Base-by-base conservation (phyloP, 30 jellyfish, hydroid and myxozoan genomes). In the Aurelia aurita complex sp. Pacific region DNA sequence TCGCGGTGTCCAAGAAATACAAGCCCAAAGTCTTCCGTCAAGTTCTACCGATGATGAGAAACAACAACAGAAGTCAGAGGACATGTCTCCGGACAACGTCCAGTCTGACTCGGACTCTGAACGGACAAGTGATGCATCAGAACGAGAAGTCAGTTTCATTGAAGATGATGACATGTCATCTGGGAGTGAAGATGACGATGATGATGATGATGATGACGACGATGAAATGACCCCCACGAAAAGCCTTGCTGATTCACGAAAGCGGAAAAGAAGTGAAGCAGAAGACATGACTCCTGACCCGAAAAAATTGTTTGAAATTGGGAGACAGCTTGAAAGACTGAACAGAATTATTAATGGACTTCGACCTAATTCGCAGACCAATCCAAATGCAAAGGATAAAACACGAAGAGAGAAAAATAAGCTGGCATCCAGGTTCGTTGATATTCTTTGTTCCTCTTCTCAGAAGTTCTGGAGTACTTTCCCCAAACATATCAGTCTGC, bases 241-340 rank as follows among this genome's bases (percentile, higher is more conserved):
- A 62, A 50, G 60, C 29, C n/a, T 32, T 33, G 59, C 71, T 15
- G 69, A 52, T 10, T 73, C 88, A 33, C 77, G 82, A 38, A 82
- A 81, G 51, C 63, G 97, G 77, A 76, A 87, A 64, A 76, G 97
- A 67, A 90, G 93, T 42, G 97, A 90, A 69, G 93, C 97, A 15
- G 97, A 90, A 64, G 97, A 90, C 54, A 67, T 96, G 92, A 85
- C 96, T 51, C 97, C 97, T 11, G 81, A 84, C 76, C 96, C 97
- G 2, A 54, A 77, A 55, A 81, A 82, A 63, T 71, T 90, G 70
- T 42, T 75, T 42, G 97, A 90, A n/a, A 90, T 90, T 33, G 89
- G 92, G 4, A 78, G 67, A 46, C 96, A 90, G 80, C 96, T 90
- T 60, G 97, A 90, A n/a, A 84, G 83, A 67, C 67, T 90, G 64